Base-by-base conservation (phyloP, 1,140 invertebrate genomes). In the Zeugodacus cucurbitae region DNA sequence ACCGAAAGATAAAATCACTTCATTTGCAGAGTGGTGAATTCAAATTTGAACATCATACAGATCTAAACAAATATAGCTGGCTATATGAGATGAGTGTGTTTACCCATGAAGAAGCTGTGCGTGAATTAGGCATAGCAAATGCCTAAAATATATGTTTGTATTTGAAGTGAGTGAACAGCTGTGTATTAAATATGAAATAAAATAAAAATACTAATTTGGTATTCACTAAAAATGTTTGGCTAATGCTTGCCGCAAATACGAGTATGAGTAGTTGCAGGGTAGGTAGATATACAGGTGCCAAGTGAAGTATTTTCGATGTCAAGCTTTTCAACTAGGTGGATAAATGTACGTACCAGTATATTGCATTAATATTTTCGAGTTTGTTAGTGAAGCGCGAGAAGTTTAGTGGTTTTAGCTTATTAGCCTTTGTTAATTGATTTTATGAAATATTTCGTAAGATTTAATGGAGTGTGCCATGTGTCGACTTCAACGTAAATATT, bases 1-100 rank as follows among this genome's bases (percentile, higher is more conserved):
- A 82, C 74, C 41, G 29, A 82, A 82, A 82, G 74, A 82, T 82
- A 82, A 82, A 82, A 82, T 82, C 41, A 82, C 74, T 82, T 82
- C 74, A 82, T 82, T 82, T 82, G 2, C 74, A 82, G 41, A 29
- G 74, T 11, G 48, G n/a, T 48, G n/a, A 82, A 48, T 82, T 44
- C 32, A 82, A 82, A 82, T 54, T 54, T 82, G 44, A 54, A 82
- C 48, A 48, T 82, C 17, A 22, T 48, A 82, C 41, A 48, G n/a
- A 82, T 59, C 48, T 14, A 59, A 5, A 59, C 22, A 26, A 82
- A 29, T 29, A 29, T 82, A 17, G 44, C 14, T 8, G 1, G 6
- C 11, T 37, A 8, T 32, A 37, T 17, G 6, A 74, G 32, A 0
- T 41, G 67, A 34, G 67, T 37, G 32, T 37, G 32, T 37, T 74